Evolutionary conservation across 2,797 vertebrate genomes (phyloP).

Genomic region (Falco novaeseelandiae): DNA sequence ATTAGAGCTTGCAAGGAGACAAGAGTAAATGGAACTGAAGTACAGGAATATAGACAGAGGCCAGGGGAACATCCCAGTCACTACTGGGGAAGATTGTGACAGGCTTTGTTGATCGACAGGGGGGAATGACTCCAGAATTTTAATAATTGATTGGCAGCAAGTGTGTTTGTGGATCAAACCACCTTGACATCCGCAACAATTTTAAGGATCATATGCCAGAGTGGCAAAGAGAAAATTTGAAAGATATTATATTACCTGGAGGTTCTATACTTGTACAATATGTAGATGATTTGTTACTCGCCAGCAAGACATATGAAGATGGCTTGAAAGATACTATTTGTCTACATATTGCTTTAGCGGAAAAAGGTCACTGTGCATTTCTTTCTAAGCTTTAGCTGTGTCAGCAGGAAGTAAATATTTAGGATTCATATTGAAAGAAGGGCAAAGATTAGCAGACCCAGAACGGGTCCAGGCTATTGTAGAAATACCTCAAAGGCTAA

Average conservation of each 20-base stretch:
- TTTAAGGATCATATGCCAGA: background rate
- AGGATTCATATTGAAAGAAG: background rate
- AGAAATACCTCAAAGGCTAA: background rate
- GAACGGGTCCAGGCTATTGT: background rate
- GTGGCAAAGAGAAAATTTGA: background rate
- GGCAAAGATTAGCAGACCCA: background rate
- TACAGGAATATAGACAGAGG: background rate
- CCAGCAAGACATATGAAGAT: background rate
- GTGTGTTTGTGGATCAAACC: background rate
- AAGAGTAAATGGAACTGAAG: background rate
- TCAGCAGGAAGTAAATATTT: background rate
- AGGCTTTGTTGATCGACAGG: background rate
- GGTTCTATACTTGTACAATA: background rate
- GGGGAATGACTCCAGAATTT: background rate
- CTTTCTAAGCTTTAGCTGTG: background rate
- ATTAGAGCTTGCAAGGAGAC: background rate
- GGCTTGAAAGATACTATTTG: background rate
- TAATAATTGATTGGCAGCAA: background rate
- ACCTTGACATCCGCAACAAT: background rate
- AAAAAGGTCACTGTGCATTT: background rate
- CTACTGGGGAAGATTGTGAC: background rate
- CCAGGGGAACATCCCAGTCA: background rate
- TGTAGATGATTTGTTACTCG: background rate
- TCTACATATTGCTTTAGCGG: background rate
- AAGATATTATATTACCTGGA: background rate